Evolutionary conservation across 2,888 invertebrate species (phyloP).

Genomic region (Hyposoter didymator): DNA sequence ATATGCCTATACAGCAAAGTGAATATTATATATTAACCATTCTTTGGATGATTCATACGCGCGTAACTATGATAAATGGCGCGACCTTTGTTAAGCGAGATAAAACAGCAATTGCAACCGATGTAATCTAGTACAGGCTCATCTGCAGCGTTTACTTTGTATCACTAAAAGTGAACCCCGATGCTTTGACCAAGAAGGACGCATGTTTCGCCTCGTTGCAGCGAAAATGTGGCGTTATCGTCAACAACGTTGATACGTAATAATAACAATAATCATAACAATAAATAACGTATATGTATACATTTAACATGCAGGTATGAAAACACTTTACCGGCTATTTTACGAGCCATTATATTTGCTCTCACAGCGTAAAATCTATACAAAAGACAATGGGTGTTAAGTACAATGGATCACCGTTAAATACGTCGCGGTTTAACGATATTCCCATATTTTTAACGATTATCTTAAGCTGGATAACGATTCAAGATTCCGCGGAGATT

Average conservation of each 20-base stretch:
- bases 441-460: constrained; percentile 22
- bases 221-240: constrained; percentile 3
- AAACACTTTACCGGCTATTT: constrained; percentile 61
- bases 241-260: constrained; percentile 8
- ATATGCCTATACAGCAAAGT: not conserved
- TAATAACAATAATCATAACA: constrained; percentile 36
- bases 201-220: not conserved
- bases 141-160: constrained; percentile 22
- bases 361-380: constrained; percentile 62
- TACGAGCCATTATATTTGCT: constrained; percentile 67
- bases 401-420: constrained; percentile 65
- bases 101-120: constrained; percentile 51
- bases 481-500: constrained; percentile 52
- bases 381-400: constrained; percentile 63
- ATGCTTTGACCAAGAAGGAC: constrained; percentile 14
- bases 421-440: constrained; percentile 45
- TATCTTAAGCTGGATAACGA: constrained; percentile 30
- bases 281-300: constrained; percentile 35
- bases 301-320: constrained; percentile 26
- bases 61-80: constrained; percentile 43
- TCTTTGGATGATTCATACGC: constrained; percentile 17
- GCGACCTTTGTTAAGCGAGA: constrained; percentile 54
- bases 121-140: constrained; percentile 32
- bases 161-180: constrained; percentile 22
- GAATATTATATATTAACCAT: constrained; percentile 37